Base-by-base conservation (phyloP, 2,797 vertebrate genomes). In the Myripristis jacobus region DNA sequence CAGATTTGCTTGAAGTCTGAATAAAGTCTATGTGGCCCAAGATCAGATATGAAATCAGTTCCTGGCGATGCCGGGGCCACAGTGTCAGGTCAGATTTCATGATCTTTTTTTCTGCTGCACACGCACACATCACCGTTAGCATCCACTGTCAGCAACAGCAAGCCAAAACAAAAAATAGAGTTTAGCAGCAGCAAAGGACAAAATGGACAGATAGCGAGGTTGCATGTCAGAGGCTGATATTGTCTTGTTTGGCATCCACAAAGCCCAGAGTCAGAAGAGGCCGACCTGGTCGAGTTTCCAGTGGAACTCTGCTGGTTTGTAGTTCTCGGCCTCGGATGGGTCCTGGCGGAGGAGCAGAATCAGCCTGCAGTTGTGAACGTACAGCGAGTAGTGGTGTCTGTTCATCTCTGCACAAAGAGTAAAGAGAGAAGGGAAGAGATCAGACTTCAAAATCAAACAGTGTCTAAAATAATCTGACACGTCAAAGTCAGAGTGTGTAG, bases 221-320 rank as follows among this genome's bases (percentile, higher is more conserved):
- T n/a, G n/a, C n/a, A n/a, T 51, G 0, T 55, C 21, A 11, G 11
- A 31, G 50, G 3, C 15, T 0, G 15, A 31, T 31, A 36, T n/a
- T 31, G 25, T 41, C 19, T 16, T 53, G 4, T n/a, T 8, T 34
- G 7, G 36, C 3, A 19, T 52, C n/a, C 8, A 25, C 18, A 25
- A n/a, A 18, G 36, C 27, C 18, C 41, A 31, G 22, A 16, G 13
- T 44, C 0, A 38, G 34, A 8, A 36, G 52, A 13, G 6, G 71
- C 93, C 79, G 66, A 98, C 98, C 92, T 99, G 96, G 41, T 96
- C 95, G 0, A 99, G 83, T 54, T 99, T 99, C 98, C 98, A 99
- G 93, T 98, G 97, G 68, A 98, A 99, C 79, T 99, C 98, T 0
- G 98, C 97, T 2, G 98, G 97, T 80, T 94, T 96, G 87, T 97